These are phyloP conservation scores for Turnix velox DNA, from an alignment of 2,113 vertebrate species.

Conservation along the genomic window DNA sequence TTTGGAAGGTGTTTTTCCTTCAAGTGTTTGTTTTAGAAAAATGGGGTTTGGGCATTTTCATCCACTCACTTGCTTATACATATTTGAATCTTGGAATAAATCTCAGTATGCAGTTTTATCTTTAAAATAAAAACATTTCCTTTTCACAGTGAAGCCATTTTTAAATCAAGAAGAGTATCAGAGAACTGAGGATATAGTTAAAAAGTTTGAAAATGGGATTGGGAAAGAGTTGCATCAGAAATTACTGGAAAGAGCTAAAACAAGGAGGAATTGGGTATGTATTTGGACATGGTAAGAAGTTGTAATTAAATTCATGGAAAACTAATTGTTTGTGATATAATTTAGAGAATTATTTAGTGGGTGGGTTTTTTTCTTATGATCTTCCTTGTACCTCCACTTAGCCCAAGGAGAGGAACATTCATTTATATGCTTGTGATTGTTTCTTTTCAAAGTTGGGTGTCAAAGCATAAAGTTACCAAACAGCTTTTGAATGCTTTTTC, in stretches of 20 bases:
- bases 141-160: slow-evolving; percentile 86
- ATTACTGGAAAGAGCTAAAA: slow-evolving; percentile 85
- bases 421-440: fast-evolving
- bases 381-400: background rate
- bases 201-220: slow-evolving; percentile 83
- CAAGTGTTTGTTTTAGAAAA: background rate
- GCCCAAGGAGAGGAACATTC: background rate
- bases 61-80: background rate
- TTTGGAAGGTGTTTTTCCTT: background rate
- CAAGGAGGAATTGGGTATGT: slow-evolving; percentile 89
- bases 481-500: background rate
- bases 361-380: background rate
- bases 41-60: background rate
- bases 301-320: background rate
- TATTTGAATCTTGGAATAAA: background rate
- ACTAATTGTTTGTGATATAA: background rate
- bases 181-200: slow-evolving; percentile 79
- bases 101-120: background rate
- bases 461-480: background rate
- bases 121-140: background rate
- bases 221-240: slow-evolving; percentile 87
- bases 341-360: background rate
- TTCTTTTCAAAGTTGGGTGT: background rate
- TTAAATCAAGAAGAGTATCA: slow-evolving; percentile 82
- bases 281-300: background rate